phyloP scores from a whole-genome alignment of 2,888 invertebrate species.

The Tetranychus truncatus region DNA sequence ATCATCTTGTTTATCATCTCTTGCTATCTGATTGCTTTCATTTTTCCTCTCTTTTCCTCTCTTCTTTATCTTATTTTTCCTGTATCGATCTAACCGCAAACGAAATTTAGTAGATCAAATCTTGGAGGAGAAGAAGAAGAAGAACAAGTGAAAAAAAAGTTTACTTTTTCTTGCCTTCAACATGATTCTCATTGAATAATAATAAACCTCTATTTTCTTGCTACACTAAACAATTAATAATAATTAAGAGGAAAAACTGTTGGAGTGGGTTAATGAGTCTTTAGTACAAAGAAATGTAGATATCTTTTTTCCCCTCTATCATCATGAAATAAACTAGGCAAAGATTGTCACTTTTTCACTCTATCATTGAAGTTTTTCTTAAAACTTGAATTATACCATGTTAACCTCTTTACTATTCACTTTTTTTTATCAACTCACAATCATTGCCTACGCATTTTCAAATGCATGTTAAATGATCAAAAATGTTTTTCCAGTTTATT shows the following conservation, averaged over 20 bases:
- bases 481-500: background rate
- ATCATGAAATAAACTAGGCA: background rate
- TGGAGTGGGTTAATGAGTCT: no score
- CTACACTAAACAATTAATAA: background rate
- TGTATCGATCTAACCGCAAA: background rate
- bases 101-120: background rate
- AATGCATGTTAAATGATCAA: background rate
- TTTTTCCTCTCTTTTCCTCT: background rate
- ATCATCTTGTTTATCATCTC: background rate
- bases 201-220: background rate
- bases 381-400: no score
- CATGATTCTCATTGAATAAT: background rate
- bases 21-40: background rate
- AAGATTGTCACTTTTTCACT: background rate
- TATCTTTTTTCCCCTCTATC: background rate
- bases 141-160: background rate
- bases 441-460: slow-evolving; percentile 1
- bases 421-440: background rate
- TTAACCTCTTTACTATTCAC: background rate
- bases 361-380: background rate
- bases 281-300: no score
- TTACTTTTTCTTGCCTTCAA: background rate
- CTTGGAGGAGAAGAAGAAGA: background rate
- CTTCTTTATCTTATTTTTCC: background rate
- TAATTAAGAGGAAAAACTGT: background rate